Evolutionary conservation across 2,797 vertebrate genomes (phyloP), one percentile per base, ranked within the genome.

Genomic region (Enteromius anoplus): DNA sequence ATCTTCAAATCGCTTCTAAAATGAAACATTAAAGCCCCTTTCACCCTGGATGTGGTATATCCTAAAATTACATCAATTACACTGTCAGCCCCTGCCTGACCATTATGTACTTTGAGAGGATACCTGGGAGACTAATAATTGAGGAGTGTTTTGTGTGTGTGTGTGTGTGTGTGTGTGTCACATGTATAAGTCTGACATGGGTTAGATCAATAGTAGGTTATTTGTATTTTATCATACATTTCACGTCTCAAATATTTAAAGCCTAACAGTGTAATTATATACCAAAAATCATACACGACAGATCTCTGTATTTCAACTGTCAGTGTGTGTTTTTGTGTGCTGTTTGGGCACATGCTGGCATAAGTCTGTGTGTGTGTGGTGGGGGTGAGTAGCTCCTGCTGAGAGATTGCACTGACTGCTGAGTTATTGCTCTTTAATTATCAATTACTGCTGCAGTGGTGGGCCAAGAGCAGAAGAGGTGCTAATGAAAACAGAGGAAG

Each of bases 361-460:
- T 51, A 19, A 71, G 71, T 65, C 69, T 64, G 73, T 68, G 78
- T 47, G 78, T 47, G 84, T 55, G 65, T 58, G 72, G 42, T 26
- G 51, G 15, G 70, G 78, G 89, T 82, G 88, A 32, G 89, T 88
- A 89, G 88, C 92, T 93, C 94, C 93, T 91, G 91, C 47, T 84
- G 93, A 86, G 93, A 92, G 92, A 94, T 92, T 93, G 92, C 93
- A 92, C 92, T 92, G 93, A 92, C 93, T 93, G 92, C 93, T 94
- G 93, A 93, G 93, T 94, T 94, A 94, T 94, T 95, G 93, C 91
- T 93, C 92, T 94, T 95, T 95, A 95, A 95, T 95, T 95, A 95
- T 95, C 94, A 95, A 95, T 95, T 95, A 95, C 87, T 32, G 90
- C 88, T 89, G 64, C 69, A 87, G 86, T 86, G 55, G 91, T 77